These are phyloP conservation scores for Acrobasis repandana DNA, from an alignment of 2,888 invertebrate genomes.

Conservation along the genomic window DNA sequence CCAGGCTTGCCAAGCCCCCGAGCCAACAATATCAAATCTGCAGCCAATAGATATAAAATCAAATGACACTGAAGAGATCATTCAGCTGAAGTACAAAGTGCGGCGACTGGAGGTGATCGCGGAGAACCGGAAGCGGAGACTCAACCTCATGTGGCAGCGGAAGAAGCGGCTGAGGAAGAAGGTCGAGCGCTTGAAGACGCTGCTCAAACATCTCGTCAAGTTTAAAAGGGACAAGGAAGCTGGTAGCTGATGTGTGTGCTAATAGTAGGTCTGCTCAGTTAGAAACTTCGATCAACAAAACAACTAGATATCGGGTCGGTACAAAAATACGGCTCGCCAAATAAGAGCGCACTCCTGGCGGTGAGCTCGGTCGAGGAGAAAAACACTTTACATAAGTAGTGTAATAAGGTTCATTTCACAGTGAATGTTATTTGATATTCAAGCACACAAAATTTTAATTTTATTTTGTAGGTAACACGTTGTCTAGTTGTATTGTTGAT, in stretches of 20 bases:
- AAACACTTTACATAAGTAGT: no score
- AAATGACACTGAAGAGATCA: constrained; percentile 57
- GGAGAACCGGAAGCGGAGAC: constrained; percentile 52
- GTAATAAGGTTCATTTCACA: no score
- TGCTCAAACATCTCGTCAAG: constrained; percentile 61
- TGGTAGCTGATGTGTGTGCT: constrained; percentile 10
- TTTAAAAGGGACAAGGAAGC: constrained; percentile 37
- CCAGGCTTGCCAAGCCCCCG: constrained; percentile 58
- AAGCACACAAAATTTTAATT: no score
- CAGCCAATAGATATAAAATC: constrained; percentile 50
- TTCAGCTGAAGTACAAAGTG: constrained; percentile 60
- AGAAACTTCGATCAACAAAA: background rate
- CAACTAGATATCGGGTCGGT: no score
- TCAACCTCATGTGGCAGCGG: constrained; percentile 59
- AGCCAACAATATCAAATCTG: constrained; percentile 53
- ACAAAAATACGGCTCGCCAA: no score
- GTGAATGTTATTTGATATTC: no score
- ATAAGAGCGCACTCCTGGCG: no score
- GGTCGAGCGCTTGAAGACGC: constrained; percentile 51
- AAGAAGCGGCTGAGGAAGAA: constrained; percentile 53
- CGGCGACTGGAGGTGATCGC: constrained; percentile 59
- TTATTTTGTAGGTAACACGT: no score
- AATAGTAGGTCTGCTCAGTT: background rate
- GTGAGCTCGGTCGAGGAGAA: no score
- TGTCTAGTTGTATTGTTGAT: no score